These are phyloP conservation scores for Nettapus auritus DNA, from an alignment of 2,113 vertebrate species.

Conservation along the genomic window DNA sequence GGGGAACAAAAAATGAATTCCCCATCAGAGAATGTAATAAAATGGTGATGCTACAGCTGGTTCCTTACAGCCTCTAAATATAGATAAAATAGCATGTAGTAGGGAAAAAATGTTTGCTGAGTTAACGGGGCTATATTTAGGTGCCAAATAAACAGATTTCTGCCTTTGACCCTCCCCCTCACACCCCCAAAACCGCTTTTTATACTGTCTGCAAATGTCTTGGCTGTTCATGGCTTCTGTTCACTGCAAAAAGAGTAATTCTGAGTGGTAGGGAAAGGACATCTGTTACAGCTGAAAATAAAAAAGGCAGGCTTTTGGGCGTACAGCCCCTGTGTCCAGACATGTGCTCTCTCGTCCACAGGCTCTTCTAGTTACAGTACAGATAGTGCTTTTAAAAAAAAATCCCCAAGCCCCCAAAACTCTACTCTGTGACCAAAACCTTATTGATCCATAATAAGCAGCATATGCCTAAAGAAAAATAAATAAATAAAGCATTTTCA, in stretches of 20 bases:
- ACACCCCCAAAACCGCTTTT: not conserved
- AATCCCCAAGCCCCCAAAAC: not conserved
- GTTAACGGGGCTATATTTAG: conserved; percentile 49
- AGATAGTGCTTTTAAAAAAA: not conserved
- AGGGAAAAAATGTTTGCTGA: conserved; percentile 48
- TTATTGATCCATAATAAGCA: not conserved
- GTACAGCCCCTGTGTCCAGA: not conserved
- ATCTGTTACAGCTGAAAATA: not conserved
- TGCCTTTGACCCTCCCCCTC: conserved; percentile 46
- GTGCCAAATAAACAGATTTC: conserved; percentile 42
- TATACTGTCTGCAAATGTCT: conserved; percentile 1
- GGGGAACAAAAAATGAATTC: conserved; percentile 1
- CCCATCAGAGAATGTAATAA: conserved; percentile 15
- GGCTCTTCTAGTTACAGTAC: not conserved
- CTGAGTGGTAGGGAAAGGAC: not conserved
- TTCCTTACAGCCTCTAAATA: conserved; percentile 27
- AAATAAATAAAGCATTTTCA: not conserved
- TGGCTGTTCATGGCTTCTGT: not conserved
- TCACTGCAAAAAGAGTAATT: not conserved
- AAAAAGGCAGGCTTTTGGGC: not conserved
- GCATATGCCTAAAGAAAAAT: not conserved
- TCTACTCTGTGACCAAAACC: not conserved
- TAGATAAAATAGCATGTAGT: conserved; percentile 34
- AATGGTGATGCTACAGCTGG: conserved; percentile 52
- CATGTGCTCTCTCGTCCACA: not conserved